Evolutionary conservation across 1,140 invertebrate species (phyloP).

Genomic region (Yoshiicerus persimilis): DNA sequence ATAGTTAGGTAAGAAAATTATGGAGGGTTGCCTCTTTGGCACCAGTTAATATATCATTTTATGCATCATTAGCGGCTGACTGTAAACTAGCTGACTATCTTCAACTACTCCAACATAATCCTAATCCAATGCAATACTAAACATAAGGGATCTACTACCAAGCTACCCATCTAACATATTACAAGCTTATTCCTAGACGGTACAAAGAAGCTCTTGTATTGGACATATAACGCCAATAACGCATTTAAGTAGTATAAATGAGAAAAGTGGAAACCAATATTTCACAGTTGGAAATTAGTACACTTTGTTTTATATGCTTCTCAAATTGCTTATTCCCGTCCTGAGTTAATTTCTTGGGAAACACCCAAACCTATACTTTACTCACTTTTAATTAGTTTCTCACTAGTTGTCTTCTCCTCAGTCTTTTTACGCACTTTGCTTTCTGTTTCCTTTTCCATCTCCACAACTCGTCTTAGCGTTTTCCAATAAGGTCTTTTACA

Average conservation of each 20-base stretch:
- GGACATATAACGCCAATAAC: too few relatives aligned
- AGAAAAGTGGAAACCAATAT: slow-evolving; percentile 11
- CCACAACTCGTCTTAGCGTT: background rate
- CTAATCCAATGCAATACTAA: background rate
- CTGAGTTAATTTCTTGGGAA: slow-evolving; percentile 7
- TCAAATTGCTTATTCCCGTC: background rate
- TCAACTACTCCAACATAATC: background rate
- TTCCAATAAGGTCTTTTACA: background rate
- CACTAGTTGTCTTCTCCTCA: background rate
- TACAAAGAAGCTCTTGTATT: background rate
- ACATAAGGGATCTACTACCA: background rate
- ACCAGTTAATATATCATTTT: slow-evolving; percentile 27
- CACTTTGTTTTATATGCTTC: background rate
- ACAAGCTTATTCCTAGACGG: background rate
- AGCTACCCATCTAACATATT: background rate
- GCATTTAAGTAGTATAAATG: background rate
- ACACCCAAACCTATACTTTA: slow-evolving; percentile 22
- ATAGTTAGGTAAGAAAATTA: slow-evolving; percentile 24
- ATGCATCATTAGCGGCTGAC: slow-evolving; percentile 20
- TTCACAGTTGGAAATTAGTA: slow-evolving; percentile 20
- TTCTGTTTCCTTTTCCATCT: background rate
- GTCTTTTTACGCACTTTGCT: background rate
- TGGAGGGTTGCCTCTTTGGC: slow-evolving; percentile 28
- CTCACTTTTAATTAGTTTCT: slow-evolving; percentile 21
- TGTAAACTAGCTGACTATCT: background rate